Base-by-base conservation (phyloP, 2,797 vertebrate species). In the Vultur gryphus region DNA sequence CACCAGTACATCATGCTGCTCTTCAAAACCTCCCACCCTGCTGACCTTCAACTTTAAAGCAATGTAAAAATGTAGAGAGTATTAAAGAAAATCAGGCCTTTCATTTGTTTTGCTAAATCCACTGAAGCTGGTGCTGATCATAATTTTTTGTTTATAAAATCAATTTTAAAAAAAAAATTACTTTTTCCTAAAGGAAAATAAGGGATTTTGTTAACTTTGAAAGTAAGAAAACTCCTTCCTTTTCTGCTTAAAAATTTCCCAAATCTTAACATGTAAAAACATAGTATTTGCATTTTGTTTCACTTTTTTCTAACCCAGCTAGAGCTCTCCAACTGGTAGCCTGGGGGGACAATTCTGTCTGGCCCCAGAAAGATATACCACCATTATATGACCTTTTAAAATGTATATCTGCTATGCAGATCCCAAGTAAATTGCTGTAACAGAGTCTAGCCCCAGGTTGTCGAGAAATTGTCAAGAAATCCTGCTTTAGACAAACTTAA, bases 371-470 rank as follows among this genome's bases (percentile, higher is more conserved):
- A 96, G 83, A 84, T 90, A 97, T 90, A 96, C 77, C 84, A 95
- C 95, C 73, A 95, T 93, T 95, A 90, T 97, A 95, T 95, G 95
- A 96, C 94, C 95, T 97, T 97, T 96, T 90, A 94, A 97, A 97
- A 95, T 93, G 70, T 95, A 95, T 91, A 95, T 91, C 90, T 92
- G 66, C 84, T 96, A 90, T 94, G 88, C 88, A 96, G 93, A 94
- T 96, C 86, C 95, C 92, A 96, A 95, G 91, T 95, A 97, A 96
- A 95, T 92, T 96, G 80, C 84, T 89, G 73, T 79, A 94, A 92
- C 88, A 95, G 80, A 94, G 81, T 84, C 89, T 96, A 94, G 90
- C 94, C 94, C 31, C 77, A 92, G 93, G 94, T 89, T 92, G 93
- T 76, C 2, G 0, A 93, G 77, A 94, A 96, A 95, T 92, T 95